Evolutionary conservation across 2,888 invertebrate species (phyloP).

Genomic region (Prenolepis imparis): DNA sequence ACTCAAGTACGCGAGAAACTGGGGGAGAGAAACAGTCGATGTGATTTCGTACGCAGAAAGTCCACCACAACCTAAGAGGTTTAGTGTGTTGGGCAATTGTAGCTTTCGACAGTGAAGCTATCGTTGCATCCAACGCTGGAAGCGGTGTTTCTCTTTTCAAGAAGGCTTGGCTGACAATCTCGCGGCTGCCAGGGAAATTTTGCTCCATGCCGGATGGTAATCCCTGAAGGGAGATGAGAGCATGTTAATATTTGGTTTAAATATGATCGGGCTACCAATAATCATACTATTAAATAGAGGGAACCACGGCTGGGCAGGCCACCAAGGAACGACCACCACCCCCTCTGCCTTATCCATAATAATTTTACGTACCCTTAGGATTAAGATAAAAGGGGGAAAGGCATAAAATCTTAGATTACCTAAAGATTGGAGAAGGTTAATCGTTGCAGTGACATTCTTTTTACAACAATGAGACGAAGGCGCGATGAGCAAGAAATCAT

Average conservation of each 20-base stretch:
- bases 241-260: background rate
- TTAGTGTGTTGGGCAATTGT: conserved; percentile 21
- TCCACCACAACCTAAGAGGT: conserved; percentile 22
- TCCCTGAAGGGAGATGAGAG: background rate
- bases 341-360: background rate
- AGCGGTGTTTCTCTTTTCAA: conserved; percentile 22
- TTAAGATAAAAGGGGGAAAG: conserved; percentile 17
- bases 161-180: conserved; percentile 57
- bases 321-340: conserved; percentile 1
- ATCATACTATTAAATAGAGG: conserved; percentile 16
- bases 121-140: background rate
- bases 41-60: conserved; percentile 28
- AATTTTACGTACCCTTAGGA: background rate
- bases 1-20: background rate
- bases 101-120: conserved; percentile 16
- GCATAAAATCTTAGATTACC: conserved; percentile 32
- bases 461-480: conserved; percentile 30
- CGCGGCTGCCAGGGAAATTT: conserved; percentile 72
- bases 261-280: background rate
- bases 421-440: conserved; percentile 43
- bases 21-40: background rate
- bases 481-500: conserved; percentile 62
- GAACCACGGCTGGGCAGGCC: conserved; percentile 28
- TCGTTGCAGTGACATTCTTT: conserved; percentile 42
- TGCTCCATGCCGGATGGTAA: conserved; percentile 63